These are phyloP conservation scores for Tupaia chinensis DNA, from an alignment of 2,113 vertebrate species.

Conservation along the genomic window DNA sequence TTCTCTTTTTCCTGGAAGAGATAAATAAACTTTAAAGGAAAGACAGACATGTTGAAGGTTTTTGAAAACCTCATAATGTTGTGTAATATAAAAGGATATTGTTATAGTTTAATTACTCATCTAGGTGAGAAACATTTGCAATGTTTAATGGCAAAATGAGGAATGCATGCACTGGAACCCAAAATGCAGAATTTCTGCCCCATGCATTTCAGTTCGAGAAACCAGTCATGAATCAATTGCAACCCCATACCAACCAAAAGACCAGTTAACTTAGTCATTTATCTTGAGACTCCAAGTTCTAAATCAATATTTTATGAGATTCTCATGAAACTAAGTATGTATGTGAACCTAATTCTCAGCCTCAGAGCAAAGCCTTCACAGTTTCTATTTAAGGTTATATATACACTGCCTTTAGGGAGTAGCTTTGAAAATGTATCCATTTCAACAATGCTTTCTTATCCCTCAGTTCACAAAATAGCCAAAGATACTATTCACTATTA, in stretches of 20 bases:
- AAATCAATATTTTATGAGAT: slow-evolving; percentile 61
- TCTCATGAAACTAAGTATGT: neutral
- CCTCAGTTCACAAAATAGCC: neutral
- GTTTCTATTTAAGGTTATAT: neutral
- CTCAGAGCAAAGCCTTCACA: neutral
- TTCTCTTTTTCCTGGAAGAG: too few relatives aligned
- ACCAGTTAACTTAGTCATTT: slow-evolving; percentile 35
- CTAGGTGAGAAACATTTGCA: neutral
- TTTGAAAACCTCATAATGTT: neutral
- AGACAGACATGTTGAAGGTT: neutral
- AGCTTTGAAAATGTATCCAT: neutral
- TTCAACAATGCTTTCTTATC: neutral
- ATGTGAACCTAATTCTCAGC: neutral
- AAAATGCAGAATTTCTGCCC: neutral
- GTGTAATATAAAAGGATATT: neutral
- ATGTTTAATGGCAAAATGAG: neutral
- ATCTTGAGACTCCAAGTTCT: slow-evolving; percentile 40
- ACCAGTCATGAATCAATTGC: slow-evolving; percentile 30
- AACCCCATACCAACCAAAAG: slow-evolving; percentile 9
- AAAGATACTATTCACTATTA: neutral
- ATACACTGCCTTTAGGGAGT: neutral
- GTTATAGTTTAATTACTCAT: neutral
- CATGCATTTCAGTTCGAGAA: slow-evolving; percentile 54
- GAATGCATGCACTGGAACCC: neutral
- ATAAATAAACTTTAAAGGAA: neutral